Conservation (phyloP, 2,888 invertebrate genomes). For the Cantharis rustica region DNA sequence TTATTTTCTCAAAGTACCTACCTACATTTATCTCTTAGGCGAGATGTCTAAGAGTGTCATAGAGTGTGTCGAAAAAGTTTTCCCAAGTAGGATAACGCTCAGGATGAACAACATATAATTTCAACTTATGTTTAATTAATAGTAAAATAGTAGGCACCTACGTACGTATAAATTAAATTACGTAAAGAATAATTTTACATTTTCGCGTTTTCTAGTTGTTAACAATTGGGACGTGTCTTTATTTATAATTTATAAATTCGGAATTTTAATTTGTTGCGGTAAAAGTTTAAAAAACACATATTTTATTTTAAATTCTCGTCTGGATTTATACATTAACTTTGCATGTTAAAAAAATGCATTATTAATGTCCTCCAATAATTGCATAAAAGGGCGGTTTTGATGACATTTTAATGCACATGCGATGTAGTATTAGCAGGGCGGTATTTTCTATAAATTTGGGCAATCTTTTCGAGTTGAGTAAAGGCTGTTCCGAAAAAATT, state of each 20-base stretch:
- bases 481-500: not conserved
- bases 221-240: not conserved
- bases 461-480: too few species aligned
- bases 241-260: not conserved
- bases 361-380: constrained; percentile 22
- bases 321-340: not conserved
- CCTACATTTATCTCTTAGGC: not conserved
- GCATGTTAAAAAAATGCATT: constrained; percentile 18
- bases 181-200: not conserved
- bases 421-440: constrained; percentile 15
- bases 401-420: constrained; percentile 33
- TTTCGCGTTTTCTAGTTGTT: not conserved
- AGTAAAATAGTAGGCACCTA: not conserved
- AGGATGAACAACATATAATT: not conserved
- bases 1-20: not conserved
- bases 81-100: not conserved
- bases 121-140: not conserved
- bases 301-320: not conserved
- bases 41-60: not conserved
- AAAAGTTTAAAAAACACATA: not conserved
- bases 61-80: not conserved
- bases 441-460: constrained; percentile 2
- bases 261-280: not conserved
- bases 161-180: not conserved
- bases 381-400: constrained; percentile 26